Percentiles rank a stretch among this genome's conserved stretches.
Conservation (phyloP, 2,888 invertebrate genomes). For the Metacarcinus magister region DNA sequence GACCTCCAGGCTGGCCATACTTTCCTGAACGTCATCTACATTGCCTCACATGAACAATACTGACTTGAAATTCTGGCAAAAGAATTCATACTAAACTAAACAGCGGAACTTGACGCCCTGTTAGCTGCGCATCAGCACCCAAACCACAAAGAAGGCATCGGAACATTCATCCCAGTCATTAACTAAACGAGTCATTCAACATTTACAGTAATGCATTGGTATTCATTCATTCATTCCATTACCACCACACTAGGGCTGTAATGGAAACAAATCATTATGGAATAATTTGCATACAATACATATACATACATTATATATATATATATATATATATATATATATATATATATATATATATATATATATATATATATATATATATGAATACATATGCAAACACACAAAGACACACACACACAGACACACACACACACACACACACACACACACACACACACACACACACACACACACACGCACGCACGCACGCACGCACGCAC, state of each 20-base stretch:
- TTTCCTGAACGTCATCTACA: too few species aligned
- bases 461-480: too few species aligned
- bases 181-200: background rate
- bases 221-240: slow-evolving; percentile 7
- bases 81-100: background rate
- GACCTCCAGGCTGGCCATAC: too few species aligned
- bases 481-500: too few species aligned
- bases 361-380: slow-evolving; percentile 29
- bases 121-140: background rate
- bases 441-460: too few species aligned
- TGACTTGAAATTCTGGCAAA: too few species aligned
- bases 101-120: background rate
- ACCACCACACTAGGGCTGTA: background rate
- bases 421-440: background rate
- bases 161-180: background rate
- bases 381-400: background rate
- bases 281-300: background rate
- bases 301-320: background rate
- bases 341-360: background rate
- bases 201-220: background rate
- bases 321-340: background rate
- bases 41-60: too few species aligned
- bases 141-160: background rate
- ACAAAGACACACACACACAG: background rate
- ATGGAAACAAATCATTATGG: background rate